Conservation (phyloP, 2,797 vertebrate species). For the Brotula barbata region DNA sequence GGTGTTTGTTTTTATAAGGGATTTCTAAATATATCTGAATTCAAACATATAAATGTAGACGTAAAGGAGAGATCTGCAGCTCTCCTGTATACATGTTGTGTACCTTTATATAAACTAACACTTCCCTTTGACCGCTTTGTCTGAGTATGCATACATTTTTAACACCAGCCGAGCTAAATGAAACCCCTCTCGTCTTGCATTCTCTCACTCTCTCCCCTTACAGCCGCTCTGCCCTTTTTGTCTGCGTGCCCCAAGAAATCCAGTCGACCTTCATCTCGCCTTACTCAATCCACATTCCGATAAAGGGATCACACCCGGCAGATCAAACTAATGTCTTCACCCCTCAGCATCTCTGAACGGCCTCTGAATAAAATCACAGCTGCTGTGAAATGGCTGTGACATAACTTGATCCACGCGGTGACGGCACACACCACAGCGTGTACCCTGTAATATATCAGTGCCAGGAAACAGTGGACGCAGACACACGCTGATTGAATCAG, state of each 20-base stretch:
- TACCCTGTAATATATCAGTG: slow-evolving; percentile 82
- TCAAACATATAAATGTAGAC: no score
- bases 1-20: no score
- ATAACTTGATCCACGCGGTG: slow-evolving; percentile 81
- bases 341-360: slow-evolving; percentile 63
- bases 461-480: slow-evolving; percentile 75
- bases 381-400: slow-evolving; percentile 74
- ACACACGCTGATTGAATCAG: slow-evolving; percentile 79
- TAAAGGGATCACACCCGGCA: slow-evolving; percentile 70
- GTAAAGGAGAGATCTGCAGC: no score
- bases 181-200: background rate
- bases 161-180: no score
- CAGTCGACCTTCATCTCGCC: slow-evolving; percentile 74
- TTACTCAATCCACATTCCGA: slow-evolving; percentile 70
- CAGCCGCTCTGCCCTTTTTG: slow-evolving; percentile 28
- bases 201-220: slow-evolving; percentile 22
- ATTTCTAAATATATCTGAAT: no score
- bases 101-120: no score
- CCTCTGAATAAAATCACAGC: slow-evolving; percentile 69
- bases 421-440: slow-evolving; percentile 67
- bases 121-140: no score
- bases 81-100: no score
- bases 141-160: no score
- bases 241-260: slow-evolving; percentile 35
- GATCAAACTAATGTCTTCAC: slow-evolving; percentile 78